Evolutionary conservation across 2,888 invertebrate species (phyloP), one percentile per base, ranked within the genome.

Genomic region (Drosophila hamatofila): DNA sequence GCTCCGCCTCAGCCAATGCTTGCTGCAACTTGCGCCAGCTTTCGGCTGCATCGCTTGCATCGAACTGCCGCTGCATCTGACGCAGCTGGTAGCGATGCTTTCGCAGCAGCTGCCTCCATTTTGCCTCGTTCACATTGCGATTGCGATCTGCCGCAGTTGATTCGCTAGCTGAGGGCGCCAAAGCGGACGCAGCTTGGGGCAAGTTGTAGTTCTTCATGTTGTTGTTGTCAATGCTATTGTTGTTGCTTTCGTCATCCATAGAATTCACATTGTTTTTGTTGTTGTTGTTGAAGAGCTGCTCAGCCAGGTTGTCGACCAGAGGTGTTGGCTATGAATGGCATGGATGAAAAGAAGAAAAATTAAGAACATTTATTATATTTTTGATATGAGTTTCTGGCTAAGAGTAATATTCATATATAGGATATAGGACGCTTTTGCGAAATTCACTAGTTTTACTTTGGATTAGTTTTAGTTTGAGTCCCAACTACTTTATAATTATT

Each of bases 11-110:
- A 16, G 48, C 70, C 63, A 77, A n/a, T 18, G 77, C 78, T 8
- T 73, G 72, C 21, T 79, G 83, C 79, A 86, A 25, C 54, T 71
- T 78, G 18, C 75, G 80, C 83, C 83, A 84, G 66, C 83, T 86
- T 14, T 81, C 86, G 16, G 81, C 86, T 30, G 83, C 86, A 52
- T 73, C 80, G 51, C 25, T 66, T 23, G 70, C 83, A 62, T 81
- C 86, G 11, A 70, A 79, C 12, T 84, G 81, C 16, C 71, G 68
- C 9, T 68, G 74, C 64, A 65, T 25, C 35, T 78, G 78, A 49
- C 51, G 35, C 61, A 64, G 54, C 44, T 74, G 63, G 18, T 68
- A 76, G 35, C 87, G 83, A 63, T 80, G 83, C 66, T 81, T 75
- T 7, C 81, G 81, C 63, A 83, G 60, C 58, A 84, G 65, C 41